A percentile compares a stretch with the other conserved stretches of the same genome.
These are phyloP conservation scores for Plodia interpunctella DNA, from an alignment of 1,140 invertebrate genomes.

Conservation along the genomic window DNA sequence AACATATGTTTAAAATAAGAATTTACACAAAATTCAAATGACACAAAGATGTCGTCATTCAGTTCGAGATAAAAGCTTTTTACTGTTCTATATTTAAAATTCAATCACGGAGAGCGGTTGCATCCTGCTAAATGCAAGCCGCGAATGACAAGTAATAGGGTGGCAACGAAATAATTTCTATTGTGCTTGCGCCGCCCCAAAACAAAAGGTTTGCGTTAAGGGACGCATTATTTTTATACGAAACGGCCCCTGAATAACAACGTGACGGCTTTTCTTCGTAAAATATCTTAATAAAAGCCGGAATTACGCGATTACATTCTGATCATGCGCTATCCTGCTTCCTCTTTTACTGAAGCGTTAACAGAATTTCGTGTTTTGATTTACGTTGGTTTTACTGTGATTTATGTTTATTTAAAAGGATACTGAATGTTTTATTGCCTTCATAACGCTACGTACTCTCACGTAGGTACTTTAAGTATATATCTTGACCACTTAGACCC, in stretches of 20 bases:
- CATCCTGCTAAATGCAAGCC: constrained; percentile 64
- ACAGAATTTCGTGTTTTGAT: constrained; percentile 53
- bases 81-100: constrained; percentile 34
- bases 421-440: constrained; percentile 29
- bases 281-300: constrained; percentile 71
- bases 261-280: constrained; percentile 57
- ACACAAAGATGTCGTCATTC: background rate
- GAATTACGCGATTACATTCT: constrained; percentile 65
- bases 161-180: constrained; percentile 53
- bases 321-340: constrained; percentile 60
- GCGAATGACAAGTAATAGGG: constrained; percentile 66
- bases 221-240: constrained; percentile 70
- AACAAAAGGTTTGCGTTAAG: constrained; percentile 61
- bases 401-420: constrained; percentile 65
- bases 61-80: constrained; percentile 10
- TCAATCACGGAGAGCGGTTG: constrained; percentile 64
- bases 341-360: constrained; percentile 49
- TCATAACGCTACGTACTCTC: constrained; percentile 8
- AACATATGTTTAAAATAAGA: background rate
- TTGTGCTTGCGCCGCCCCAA: constrained; percentile 52
- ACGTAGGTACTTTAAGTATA: constrained; percentile 3
- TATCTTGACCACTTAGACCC: background rate
- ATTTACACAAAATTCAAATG: background rate
- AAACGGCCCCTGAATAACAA: constrained; percentile 69
- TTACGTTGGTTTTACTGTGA: constrained; percentile 51